Percentiles rank a stretch among this genome's conserved stretches.
These are phyloP conservation scores for Heterotilapia buettikoferi DNA, from an alignment of 2,113 vertebrate genomes.

Conservation along the genomic window DNA sequence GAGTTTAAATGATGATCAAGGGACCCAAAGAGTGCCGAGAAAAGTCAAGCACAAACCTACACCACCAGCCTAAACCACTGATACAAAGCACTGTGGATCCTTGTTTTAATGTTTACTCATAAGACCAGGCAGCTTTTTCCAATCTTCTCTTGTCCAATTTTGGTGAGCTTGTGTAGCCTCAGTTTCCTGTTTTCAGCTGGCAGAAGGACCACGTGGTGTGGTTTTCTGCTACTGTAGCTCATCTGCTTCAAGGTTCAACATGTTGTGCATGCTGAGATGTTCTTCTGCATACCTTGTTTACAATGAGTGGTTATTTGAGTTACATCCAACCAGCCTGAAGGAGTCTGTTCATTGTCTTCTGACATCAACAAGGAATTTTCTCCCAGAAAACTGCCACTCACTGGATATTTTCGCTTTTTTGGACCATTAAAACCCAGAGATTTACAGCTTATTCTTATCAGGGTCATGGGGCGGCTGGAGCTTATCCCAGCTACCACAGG, in stretches of 20 bases:
- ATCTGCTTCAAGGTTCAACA: not conserved
- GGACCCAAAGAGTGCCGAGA: not conserved
- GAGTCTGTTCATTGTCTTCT: not conserved
- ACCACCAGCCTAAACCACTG: not conserved
- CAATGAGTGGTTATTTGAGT: not conserved
- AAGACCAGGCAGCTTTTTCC: not conserved
- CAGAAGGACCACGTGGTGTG: not conserved
- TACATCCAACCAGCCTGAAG: not conserved
- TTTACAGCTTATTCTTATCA: not conserved
- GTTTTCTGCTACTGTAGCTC: not conserved
- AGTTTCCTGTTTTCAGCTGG: not conserved
- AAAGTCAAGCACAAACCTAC: not conserved
- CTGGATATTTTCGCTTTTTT: not conserved
- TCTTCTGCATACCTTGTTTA: not conserved
- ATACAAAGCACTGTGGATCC: not conserved
- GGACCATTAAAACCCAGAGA: not conserved
- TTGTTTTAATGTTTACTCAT: not conserved
- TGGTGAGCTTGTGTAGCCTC: not conserved
- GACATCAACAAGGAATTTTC: not conserved
- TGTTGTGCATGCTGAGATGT: not conserved
- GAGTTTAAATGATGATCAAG: not conserved
- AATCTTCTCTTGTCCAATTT: not conserved
- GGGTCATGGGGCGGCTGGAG: not conserved
- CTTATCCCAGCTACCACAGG: not conserved
- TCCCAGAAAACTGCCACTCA: not conserved